Conservation (phyloP, 2,797 vertebrate genomes). For the Dromococcyx pavoninus region DNA sequence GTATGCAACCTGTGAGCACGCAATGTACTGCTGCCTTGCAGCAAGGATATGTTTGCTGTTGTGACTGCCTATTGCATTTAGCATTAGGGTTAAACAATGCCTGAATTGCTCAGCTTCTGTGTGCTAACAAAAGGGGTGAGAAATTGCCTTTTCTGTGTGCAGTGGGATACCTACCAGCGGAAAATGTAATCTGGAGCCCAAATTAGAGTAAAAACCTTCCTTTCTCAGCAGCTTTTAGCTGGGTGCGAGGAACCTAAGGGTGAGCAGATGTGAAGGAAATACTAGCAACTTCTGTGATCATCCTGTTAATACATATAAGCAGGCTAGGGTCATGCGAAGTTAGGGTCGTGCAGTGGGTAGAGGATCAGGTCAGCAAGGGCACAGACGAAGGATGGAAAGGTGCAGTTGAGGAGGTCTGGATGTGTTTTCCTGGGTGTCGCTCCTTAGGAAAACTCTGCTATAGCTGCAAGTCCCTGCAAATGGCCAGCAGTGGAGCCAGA, state of each 20-base stretch:
- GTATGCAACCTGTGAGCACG: too few species aligned
- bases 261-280: neutral
- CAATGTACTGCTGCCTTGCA: neutral
- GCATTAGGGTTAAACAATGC: fast-evolving
- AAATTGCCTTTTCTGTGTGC: neutral
- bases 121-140: neutral
- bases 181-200: neutral
- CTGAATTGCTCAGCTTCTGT: neutral
- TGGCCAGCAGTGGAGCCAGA: neutral
- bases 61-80: neutral
- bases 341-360: neutral
- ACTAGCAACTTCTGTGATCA: neutral
- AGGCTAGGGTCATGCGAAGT: neutral
- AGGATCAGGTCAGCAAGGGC: neutral
- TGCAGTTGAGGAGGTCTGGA: neutral
- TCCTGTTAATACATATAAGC: neutral
- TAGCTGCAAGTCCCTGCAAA: neutral
- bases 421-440: neutral
- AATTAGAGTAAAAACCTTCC: neutral
- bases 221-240: neutral
- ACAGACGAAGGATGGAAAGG: neutral
- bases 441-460: neutral
- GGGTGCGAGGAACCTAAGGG: neutral
- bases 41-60: neutral
- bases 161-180: neutral